Conservation (phyloP, 2,888 invertebrate species). For the Baccha elongata region DNA sequence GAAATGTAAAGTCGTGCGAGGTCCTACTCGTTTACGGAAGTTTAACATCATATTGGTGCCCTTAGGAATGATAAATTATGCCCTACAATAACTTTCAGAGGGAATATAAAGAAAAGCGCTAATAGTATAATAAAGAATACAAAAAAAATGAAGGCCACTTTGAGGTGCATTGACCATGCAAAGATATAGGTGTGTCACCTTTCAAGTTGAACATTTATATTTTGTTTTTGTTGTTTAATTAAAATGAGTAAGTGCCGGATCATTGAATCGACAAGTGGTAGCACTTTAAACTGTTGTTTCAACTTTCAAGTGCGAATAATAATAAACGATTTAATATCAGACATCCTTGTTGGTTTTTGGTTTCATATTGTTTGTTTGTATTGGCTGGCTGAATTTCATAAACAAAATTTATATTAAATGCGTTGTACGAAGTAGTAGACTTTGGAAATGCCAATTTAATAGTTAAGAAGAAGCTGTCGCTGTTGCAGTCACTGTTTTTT, state of each 20-base stretch:
- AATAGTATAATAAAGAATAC: not conserved
- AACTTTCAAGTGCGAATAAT: not conserved
- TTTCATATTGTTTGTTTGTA: constrained; percentile 23
- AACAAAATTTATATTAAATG: too few relatives aligned
- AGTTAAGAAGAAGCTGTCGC: too few relatives aligned
- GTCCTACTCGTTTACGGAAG: not conserved
- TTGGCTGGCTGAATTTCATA: too few relatives aligned
- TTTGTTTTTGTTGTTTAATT: not conserved
- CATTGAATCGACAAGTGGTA: constrained; percentile 43
- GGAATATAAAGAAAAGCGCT: not conserved
- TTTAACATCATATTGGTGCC: not conserved
- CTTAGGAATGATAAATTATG: not conserved
- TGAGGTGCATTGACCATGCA: constrained; percentile 56
- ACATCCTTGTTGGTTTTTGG: not conserved
- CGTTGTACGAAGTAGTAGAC: too few relatives aligned
- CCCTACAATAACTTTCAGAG: not conserved
- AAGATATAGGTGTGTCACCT: constrained; percentile 52
- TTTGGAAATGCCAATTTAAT: too few relatives aligned
- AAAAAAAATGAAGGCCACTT: constrained; percentile 48
- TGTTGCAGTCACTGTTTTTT: too few relatives aligned
- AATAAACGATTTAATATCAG: not conserved
- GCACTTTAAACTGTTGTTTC: constrained; percentile 41
- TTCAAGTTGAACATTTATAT: constrained; percentile 20
- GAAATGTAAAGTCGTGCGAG: constrained; percentile 21
- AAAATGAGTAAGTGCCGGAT: constrained; percentile 18